Evolutionary conservation across 2,888 invertebrate species (phyloP).

Genomic region (Archips xylosteana): DNA sequence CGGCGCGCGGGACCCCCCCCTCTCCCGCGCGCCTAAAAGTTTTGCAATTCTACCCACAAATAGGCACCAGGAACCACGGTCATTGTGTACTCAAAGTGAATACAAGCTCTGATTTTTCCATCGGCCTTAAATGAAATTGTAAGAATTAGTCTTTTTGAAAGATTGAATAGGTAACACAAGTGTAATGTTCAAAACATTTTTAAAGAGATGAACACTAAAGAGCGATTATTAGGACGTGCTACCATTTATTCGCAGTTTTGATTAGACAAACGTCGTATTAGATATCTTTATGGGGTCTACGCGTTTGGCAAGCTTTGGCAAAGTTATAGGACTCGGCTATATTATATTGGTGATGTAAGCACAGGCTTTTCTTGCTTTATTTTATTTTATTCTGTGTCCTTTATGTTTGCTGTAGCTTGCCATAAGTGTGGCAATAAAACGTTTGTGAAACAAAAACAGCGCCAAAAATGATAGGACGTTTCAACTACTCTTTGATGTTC

Average conservation of each 20-base stretch:
- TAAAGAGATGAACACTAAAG: conserved; percentile 7
- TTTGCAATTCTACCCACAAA: conserved; percentile 54
- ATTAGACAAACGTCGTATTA: background rate
- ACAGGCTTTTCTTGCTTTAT: too few relatives aligned
- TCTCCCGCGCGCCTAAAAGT: conserved; percentile 48
- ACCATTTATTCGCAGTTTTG: background rate
- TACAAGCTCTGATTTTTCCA: conserved; percentile 9
- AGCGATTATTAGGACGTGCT: background rate
- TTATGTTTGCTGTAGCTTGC: too few relatives aligned
- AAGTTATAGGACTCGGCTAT: too few relatives aligned
- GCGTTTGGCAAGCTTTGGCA: too few relatives aligned
- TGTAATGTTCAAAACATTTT: background rate
- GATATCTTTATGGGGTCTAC: too few relatives aligned
- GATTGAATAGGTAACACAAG: conserved; percentile 6
- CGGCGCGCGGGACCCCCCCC: conserved; percentile 9
- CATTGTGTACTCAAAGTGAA: conserved; percentile 22
- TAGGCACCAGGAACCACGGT: conserved; percentile 16
- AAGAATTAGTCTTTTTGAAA: conserved; percentile 13
- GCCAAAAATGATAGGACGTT: background rate
- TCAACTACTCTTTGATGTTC: conserved; percentile 8
- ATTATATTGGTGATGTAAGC: too few relatives aligned
- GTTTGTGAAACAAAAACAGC: conserved; percentile 3
- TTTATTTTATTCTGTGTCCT: too few relatives aligned
- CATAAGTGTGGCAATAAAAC: too few relatives aligned
- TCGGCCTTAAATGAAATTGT: conserved; percentile 9